Evolutionary conservation across 2,888 invertebrate genomes (phyloP).

Genomic region (Drosophila pseudotakahashii): DNA sequence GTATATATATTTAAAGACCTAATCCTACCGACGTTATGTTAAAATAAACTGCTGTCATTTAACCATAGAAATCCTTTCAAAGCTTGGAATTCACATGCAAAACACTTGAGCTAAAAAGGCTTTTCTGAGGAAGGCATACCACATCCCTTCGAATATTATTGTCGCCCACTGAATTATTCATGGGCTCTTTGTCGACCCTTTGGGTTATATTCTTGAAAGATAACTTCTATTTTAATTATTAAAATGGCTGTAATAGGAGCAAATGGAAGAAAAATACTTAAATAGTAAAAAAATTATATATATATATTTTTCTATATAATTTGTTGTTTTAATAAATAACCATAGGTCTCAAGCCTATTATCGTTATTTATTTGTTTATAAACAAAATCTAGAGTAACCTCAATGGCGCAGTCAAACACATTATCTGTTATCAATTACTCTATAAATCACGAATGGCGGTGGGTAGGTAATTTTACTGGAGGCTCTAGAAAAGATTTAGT

Average conservation of each 20-base stretch:
- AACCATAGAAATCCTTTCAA: too few relatives aligned
- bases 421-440: slow-evolving; percentile 5
- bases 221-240: too few relatives aligned
- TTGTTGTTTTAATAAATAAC: too few relatives aligned
- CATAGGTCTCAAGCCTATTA: neutral
- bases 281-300: too few relatives aligned
- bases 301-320: too few relatives aligned
- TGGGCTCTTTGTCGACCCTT: too few relatives aligned
- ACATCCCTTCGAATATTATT: too few relatives aligned
- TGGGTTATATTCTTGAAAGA: too few relatives aligned
- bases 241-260: too few relatives aligned
- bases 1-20: neutral
- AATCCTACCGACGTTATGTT: neutral
- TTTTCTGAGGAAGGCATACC: too few relatives aligned
- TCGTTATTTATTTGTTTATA: neutral
- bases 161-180: too few relatives aligned
- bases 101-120: neutral
- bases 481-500: neutral
- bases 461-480: neutral
- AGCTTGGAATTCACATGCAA: neutral
- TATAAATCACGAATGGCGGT: slow-evolving; percentile 1
- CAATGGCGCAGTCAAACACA: neutral
- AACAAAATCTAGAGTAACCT: neutral
- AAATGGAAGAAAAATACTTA: too few relatives aligned
- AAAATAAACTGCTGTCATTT: neutral